A percentile compares a stretch with the other conserved stretches of the same genome.
Evolutionary conservation across 2,888 invertebrate species (phyloP).

Genomic region (Troglohyphantes excavatus): DNA sequence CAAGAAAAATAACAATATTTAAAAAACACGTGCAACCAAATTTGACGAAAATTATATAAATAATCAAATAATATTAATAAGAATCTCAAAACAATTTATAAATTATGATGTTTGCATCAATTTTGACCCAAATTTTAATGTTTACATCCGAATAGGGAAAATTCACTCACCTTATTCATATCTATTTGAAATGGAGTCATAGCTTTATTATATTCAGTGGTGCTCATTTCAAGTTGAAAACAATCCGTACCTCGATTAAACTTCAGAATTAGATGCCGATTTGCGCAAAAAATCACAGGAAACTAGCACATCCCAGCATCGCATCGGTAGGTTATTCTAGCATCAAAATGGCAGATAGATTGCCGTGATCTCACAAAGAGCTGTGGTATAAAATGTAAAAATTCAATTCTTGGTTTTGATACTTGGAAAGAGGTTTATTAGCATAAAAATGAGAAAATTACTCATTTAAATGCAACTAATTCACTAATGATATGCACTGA

Average conservation of each 20-base stretch:
- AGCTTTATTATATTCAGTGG: background rate
- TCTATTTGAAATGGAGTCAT: background rate
- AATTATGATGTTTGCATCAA: background rate
- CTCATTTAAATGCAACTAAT: too few species aligned
- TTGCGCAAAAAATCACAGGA: background rate
- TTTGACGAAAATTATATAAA: background rate
- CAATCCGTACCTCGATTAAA: background rate
- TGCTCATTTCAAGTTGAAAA: background rate
- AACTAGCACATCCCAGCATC: background rate
- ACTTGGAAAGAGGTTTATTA: too few species aligned
- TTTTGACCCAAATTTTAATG: background rate
- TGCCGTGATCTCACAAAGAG: too few species aligned
- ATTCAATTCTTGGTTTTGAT: too few species aligned
- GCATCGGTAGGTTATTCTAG: background rate
- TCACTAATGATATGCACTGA: background rate
- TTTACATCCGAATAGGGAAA: background rate
- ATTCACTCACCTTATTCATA: background rate
- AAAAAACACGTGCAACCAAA: background rate
- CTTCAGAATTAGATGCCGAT: background rate
- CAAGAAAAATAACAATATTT: background rate
- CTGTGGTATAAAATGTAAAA: too few species aligned
- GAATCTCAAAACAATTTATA: background rate
- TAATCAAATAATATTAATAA: background rate
- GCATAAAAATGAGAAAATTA: too few species aligned
- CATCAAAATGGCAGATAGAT: constrained; percentile 5